Evolutionary conservation across 2,113 vertebrate species (phyloP).

Genomic region (Ailuropoda melanoleuca): DNA sequence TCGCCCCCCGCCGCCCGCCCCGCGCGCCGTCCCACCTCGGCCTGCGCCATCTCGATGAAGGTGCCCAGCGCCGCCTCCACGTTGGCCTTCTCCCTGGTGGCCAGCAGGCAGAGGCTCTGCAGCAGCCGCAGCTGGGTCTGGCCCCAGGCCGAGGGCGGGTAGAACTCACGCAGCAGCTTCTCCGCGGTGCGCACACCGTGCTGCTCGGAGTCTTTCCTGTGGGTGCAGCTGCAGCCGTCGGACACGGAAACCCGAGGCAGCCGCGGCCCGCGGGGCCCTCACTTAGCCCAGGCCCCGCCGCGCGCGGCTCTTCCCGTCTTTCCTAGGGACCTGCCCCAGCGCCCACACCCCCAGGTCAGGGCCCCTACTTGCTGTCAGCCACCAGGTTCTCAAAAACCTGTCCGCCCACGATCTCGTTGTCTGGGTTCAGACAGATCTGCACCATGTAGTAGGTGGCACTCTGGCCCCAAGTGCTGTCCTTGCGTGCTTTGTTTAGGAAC

Average conservation of each 20-base stretch:
- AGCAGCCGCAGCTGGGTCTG: conserved; percentile 76
- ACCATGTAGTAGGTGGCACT: conserved; percentile 80
- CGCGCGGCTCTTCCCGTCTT: not conserved
- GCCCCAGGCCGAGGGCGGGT: conserved; percentile 41
- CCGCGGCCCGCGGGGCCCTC: not conserved
- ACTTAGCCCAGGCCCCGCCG: not conserved
- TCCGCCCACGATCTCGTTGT: conserved; percentile 83
- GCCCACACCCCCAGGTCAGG: rapidly evolving
- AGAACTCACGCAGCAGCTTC: conserved; percentile 82
- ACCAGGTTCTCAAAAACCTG: conserved; percentile 78
- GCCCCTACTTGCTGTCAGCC: conserved; percentile 76
- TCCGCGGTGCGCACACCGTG: conserved; percentile 75
- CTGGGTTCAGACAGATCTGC: conserved; percentile 85
- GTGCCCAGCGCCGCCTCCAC: conserved; percentile 74
- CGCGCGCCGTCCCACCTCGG: conserved; percentile 39
- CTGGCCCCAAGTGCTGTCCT: conserved; percentile 80
- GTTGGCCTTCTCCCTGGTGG: conserved; percentile 74
- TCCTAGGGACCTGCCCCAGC: not conserved
- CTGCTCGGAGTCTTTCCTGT: conserved; percentile 71
- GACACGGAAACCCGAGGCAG: not conserved
- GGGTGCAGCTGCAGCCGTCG: not conserved
- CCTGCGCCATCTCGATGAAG: conserved; percentile 78
- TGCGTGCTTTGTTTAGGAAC: conserved; percentile 83
- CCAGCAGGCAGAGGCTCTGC: conserved; percentile 77
- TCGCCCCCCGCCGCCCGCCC: not conserved